phyloP scores from a whole-genome alignment of 2,797 vertebrate genomes.

The Synaphobranchus kaupii region DNA sequence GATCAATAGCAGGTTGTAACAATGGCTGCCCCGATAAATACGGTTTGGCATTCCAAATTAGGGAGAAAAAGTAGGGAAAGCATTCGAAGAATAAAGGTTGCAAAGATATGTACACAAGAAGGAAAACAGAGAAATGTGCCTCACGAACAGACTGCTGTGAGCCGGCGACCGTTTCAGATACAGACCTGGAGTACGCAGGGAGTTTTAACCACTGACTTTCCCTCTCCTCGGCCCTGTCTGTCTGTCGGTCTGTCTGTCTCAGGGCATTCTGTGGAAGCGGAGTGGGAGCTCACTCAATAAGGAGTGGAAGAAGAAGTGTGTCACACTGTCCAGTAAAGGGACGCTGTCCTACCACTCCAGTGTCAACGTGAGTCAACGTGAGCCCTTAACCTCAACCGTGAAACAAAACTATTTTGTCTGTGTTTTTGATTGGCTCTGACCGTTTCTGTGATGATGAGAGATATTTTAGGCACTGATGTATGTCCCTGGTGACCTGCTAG shows the following conservation, averaged over 20 bases:
- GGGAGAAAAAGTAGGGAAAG: too few relatives aligned
- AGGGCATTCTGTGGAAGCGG: conserved; percentile 90
- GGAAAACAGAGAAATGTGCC: neutral
- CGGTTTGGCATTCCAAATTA: too few relatives aligned
- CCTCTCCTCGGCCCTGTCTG: neutral
- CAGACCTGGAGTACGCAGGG: neutral
- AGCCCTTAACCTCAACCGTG: neutral
- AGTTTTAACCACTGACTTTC: neutral
- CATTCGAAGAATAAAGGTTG: too few relatives aligned
- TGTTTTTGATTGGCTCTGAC: neutral
- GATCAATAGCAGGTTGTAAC: too few relatives aligned
- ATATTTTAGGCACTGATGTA: neutral
- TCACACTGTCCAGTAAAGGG: conserved; percentile 87
- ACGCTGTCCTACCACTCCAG: conserved; percentile 90
- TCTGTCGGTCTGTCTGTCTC: conserved; percentile 28
- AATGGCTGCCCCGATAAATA: too few relatives aligned
- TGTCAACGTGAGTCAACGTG: conserved; percentile 83
- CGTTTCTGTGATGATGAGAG: too few relatives aligned
- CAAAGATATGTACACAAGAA: neutral
- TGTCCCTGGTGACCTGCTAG: neutral
- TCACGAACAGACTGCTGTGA: neutral
- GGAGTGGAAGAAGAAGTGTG: conserved; percentile 97
- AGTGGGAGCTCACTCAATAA: conserved; percentile 93
- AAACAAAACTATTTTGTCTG: neutral
- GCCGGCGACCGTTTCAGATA: neutral